Evolutionary conservation across 2,797 vertebrate species (phyloP).

Genomic region (Philypnodon macrostomus): DNA sequence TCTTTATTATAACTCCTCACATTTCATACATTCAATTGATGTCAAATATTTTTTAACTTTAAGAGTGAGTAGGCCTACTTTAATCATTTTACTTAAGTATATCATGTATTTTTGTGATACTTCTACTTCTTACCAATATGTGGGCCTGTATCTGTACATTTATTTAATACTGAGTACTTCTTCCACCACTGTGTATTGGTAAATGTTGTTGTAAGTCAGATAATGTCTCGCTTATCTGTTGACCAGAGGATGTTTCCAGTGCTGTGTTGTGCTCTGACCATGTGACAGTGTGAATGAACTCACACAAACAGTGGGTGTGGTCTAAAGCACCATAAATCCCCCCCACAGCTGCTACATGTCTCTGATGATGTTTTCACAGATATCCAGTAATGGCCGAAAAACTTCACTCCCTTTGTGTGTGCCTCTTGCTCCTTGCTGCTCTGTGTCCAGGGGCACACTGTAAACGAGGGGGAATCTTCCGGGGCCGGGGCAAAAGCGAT

Average conservation of each 20-base stretch:
- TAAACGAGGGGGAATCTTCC: conserved; percentile 49
- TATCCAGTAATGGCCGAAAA: conserved; percentile 46
- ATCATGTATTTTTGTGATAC: no score
- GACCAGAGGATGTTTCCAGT: conserved; percentile 53
- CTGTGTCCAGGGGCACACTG: conserved; percentile 56
- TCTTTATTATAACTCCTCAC: no score
- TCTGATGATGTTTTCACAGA: conserved; percentile 3
- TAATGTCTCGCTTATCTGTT: conserved; percentile 44
- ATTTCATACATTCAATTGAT: no score
- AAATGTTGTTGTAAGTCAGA: no score
- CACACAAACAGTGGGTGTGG: not conserved
- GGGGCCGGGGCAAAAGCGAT: conserved; percentile 36
- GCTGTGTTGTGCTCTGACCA: conserved; percentile 48
- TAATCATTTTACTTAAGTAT: no score
- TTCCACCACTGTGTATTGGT: no score
- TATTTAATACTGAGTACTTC: no score
- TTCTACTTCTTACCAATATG: no score
- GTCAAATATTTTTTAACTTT: no score
- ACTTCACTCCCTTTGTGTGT: conserved; percentile 60
- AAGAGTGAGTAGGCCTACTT: no score
- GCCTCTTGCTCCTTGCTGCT: conserved; percentile 59
- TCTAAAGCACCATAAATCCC: not conserved
- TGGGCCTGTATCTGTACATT: no score
- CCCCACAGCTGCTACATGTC: not conserved
- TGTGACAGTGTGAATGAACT: conserved; percentile 23